Percentiles rank a stretch among this genome's conserved stretches.
Conservation (phyloP, 37 sponge, comb jelly and placozoan species). For the Chondrosia reniformis region DNA sequence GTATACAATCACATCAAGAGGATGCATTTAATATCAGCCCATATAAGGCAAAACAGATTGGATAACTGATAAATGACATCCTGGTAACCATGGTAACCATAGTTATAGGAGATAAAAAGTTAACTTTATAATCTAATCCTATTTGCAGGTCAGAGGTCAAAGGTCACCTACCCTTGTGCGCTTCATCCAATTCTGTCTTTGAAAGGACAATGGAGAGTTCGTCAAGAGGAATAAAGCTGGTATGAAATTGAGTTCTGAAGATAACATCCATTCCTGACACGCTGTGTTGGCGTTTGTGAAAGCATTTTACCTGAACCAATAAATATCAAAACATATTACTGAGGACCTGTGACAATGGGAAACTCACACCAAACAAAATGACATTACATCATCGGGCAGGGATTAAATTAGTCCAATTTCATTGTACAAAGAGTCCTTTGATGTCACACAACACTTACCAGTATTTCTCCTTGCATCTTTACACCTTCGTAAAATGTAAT, state of each 20-base stretch:
- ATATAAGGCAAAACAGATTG: too few relatives aligned
- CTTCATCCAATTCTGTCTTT: conserved; percentile 91
- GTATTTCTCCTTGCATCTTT: conserved; percentile 60
- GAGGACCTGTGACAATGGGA: not conserved
- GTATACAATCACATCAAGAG: too few relatives aligned
- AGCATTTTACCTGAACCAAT: conserved; percentile 65
- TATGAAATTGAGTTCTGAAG: conserved; percentile 91
- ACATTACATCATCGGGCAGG: not conserved
- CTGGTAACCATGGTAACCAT: too few relatives aligned
- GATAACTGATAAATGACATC: too few relatives aligned
- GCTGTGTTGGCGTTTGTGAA: conserved; percentile 74
- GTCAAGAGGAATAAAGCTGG: conserved; percentile 64
- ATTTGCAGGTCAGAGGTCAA: too few relatives aligned
- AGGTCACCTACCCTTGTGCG: conserved; percentile 48
- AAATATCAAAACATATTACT: not conserved
- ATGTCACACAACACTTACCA: conserved; percentile 29
- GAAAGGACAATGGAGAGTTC: conserved; percentile 74
- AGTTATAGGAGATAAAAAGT: too few relatives aligned
- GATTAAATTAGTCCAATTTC: too few relatives aligned
- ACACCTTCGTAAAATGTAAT: conserved; percentile 63
- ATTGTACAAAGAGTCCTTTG: too few relatives aligned
- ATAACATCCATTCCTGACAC: conserved; percentile 65
- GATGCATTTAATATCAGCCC: too few relatives aligned
- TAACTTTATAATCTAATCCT: too few relatives aligned
- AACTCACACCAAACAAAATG: not conserved